Evolutionary conservation across 2,888 invertebrate genomes (phyloP), one percentile per base, ranked within the genome.

Genomic region (Trissoscelio sp.): DNA sequence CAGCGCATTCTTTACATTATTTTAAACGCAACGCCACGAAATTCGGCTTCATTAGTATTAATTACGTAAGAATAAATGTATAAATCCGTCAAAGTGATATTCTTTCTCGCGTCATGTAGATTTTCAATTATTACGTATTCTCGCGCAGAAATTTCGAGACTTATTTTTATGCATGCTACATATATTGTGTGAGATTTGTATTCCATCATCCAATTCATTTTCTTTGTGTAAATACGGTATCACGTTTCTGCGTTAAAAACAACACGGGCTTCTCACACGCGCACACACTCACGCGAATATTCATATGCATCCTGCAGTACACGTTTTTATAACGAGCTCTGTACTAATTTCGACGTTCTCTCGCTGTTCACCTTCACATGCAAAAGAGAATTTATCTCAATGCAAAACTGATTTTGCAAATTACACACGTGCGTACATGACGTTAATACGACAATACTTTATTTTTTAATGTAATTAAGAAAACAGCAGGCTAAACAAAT

Each of bases 311-410:
- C 31, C 64, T 64, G 67, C 73, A 69, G 48, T 58, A 67, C 77
- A 53, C 77, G 79, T 80, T 80, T 82, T 79, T 82, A 73, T 82
- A 78, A 79, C 79, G 79, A 80, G 77, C 77, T 73, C 72, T 57
- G 77, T 69, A 70, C 79, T 82, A 78, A 82, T 82, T 82, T 82
- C 64, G 62, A 64, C 79, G 73, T 69, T 69, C 70, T 55, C 72
- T 73, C 73, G 67, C 73, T 72, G 70, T 79, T 82, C 78, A 74
- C 79, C 58, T 75, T 70, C 75, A 81, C 46, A 75, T 75, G 58
- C 72, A 75, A 75, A 75, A 69, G 66, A 72, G 66, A 79, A 75
- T 79, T 82, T 67, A 73, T 75, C 74, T 67, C 60, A 82, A 75
- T 79, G 75, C 72, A 78, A 75, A 79, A 74, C 74, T 82, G 79